phyloP scores from a whole-genome alignment of 2,113 vertebrate genomes.

The Nesoenas mayeri region DNA sequence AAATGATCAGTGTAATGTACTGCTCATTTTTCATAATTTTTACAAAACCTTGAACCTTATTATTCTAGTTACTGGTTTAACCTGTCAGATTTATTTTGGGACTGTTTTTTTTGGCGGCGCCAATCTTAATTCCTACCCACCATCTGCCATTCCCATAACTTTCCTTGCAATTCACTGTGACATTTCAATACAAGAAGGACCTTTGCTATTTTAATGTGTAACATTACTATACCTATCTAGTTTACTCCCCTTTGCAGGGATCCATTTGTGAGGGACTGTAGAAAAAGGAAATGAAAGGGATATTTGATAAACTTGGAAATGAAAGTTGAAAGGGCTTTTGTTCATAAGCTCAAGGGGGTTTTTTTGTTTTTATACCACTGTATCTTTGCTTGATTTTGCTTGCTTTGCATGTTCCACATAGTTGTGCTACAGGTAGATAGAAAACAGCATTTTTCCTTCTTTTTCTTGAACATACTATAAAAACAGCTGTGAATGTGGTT shows the following conservation, averaged over 20 bases:
- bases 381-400: background rate
- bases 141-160: background rate
- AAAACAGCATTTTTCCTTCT: background rate
- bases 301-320: background rate
- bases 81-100: background rate
- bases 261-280: background rate
- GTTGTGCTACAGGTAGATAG: background rate
- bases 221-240: background rate
- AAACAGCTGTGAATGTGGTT: background rate
- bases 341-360: background rate
- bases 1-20: background rate
- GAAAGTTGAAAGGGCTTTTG: background rate
- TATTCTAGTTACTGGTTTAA: background rate
- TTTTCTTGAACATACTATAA: background rate
- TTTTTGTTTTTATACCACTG: rapidly evolving
- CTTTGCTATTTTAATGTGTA: background rate
- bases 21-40: background rate
- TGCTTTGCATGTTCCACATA: background rate
- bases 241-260: background rate
- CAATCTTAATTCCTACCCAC: background rate
- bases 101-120: background rate
- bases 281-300: background rate
- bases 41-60: background rate
- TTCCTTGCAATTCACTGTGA: background rate
- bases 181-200: background rate